Base-by-base conservation (phyloP, 2,113 vertebrate species). In the Rhegmatorhina hoffmannsi region DNA sequence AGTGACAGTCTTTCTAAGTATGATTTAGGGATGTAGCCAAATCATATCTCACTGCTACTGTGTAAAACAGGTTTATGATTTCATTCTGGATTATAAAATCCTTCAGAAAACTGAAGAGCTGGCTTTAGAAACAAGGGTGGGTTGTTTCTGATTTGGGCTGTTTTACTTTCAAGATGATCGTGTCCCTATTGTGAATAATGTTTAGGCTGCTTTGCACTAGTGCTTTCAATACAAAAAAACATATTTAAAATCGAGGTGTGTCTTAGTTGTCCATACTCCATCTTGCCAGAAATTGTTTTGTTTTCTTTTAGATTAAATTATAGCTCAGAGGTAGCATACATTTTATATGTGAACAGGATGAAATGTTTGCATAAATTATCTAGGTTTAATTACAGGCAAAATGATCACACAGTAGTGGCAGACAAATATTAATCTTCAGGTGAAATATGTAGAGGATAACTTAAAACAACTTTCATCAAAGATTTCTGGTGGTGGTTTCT, bases 231-330 rank as follows among this genome's bases (percentile, higher is more conserved):
- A 50, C 10, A 59, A 77, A 60, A 67, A 75, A 58, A 73, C 7
- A 53, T 16, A 68, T 29, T 58, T 79, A 16, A 85, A 79, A 58
- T 50, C 1, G 8, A 88, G 75, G 74, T 69, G 56, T 94, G 85
- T 62, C 53, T 83, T 69, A 49, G 47, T 85, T 69, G 60, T 66
- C n/a, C 29, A 10, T 85, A 93, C 74, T 91, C 78, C 43, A 85
- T 89, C 72, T 87, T 96, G 60, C 20, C n/a, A 90, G 66, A 87
- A 96, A 80, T 80, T 69, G 77, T 87, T 92, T 80, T 75, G 28
- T 44, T 74, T 56, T 93, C 89, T 96, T 89, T 73, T 67, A 56
- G 20, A 28, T 73, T 69, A 53, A 67, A 76, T 66, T 72, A 23
- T 62, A 84, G 72, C 31, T 89, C 34, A 31, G 34, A 95, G 43